phyloP scores from a whole-genome alignment of 1,140 invertebrate species.

The Nymphalis io region DNA sequence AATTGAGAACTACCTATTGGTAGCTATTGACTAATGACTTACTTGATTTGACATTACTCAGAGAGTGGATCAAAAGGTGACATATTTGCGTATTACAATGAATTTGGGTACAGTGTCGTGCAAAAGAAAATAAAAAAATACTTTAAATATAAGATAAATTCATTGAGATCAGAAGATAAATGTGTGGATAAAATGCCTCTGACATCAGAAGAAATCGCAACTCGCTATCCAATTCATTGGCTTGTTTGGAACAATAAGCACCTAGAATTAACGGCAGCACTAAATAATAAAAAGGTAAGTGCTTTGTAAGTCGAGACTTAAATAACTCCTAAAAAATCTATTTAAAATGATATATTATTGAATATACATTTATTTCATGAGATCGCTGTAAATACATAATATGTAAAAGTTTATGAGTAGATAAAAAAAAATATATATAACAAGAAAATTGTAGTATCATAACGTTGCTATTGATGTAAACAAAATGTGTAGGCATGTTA shows the following conservation, averaged over 20 bases:
- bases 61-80: neutral
- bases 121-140: neutral
- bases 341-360: too few species aligned
- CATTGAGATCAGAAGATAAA: constrained; percentile 35
- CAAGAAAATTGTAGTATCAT: neutral
- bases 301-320: neutral
- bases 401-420: too few species aligned
- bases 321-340: too few species aligned
- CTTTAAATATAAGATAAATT: constrained; percentile 1
- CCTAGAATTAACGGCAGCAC: constrained; percentile 52
- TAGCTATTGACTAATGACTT: neutral
- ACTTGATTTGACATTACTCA: neutral
- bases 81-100: constrained; percentile 6
- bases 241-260: constrained; percentile 70
- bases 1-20: neutral
- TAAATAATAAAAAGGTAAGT: constrained; percentile 57
- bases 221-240: constrained; percentile 70
- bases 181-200: constrained; percentile 58
- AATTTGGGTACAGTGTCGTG: constrained; percentile 1
- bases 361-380: too few species aligned
- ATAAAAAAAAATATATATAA: too few species aligned
- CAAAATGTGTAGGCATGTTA: constrained; percentile 21
- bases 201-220: constrained; percentile 58
- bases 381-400: too few species aligned
- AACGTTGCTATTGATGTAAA: neutral